Evolutionary conservation across 2,113 vertebrate genomes (phyloP).

Genomic region (Hiodon tergisus): DNA sequence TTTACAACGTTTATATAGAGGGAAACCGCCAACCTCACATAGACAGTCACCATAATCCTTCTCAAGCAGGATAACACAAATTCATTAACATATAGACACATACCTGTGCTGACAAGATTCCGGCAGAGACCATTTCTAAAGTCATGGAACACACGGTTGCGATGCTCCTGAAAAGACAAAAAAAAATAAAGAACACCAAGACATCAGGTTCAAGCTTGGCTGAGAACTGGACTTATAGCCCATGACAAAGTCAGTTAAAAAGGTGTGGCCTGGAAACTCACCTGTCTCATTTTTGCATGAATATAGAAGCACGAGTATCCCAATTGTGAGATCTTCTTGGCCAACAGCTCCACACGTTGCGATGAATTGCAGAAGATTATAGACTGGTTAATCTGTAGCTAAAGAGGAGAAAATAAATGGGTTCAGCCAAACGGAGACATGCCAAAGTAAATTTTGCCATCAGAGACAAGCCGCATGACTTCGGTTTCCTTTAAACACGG

Average conservation of each 20-base stretch:
- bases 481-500: too few relatives aligned
- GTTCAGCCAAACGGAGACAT: not conserved
- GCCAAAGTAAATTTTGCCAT: too few relatives aligned
- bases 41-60: too few relatives aligned
- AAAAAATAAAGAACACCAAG: not conserved
- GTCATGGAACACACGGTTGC: conserved; percentile 97
- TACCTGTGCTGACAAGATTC: conserved; percentile 99
- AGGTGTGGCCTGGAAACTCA: conserved; percentile 45
- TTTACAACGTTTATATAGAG: too few relatives aligned
- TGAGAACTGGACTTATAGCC: not conserved
- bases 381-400: conserved; percentile 99
- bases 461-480: too few relatives aligned
- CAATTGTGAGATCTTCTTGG: conserved; percentile 99
- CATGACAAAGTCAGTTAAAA: not conserved
- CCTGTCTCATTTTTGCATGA: conserved; percentile 99
- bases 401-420: conserved; percentile 11
- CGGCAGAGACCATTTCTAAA: conserved; percentile 98
- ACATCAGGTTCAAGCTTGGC: not conserved
- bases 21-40: too few relatives aligned
- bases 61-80: too few relatives aligned
- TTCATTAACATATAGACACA: conserved; percentile 36
- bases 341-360: conserved; percentile 94
- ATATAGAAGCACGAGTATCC: conserved; percentile 99
- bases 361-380: conserved; percentile 99
- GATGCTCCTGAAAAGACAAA: conserved; percentile 77